Base-by-base conservation (phyloP, 2,797 vertebrate species). In the Rallus crepitans region DNA sequence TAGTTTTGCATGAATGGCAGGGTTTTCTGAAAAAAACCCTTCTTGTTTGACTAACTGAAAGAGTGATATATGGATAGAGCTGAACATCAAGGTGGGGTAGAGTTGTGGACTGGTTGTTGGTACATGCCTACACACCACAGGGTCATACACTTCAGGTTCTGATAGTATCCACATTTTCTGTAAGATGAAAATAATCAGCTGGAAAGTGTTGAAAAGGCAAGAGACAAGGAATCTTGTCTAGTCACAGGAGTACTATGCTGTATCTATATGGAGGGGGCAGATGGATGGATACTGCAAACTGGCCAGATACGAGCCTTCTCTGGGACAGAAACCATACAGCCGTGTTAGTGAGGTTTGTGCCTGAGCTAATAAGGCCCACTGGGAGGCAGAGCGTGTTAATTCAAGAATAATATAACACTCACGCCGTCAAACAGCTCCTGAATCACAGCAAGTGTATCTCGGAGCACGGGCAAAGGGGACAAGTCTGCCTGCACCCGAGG, bases 321-420 rank as follows among this genome's bases (percentile, higher is more conserved):
- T 0, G 31, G 94, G 95, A 96, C 89, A 82, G 90, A 89, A 89
- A 97, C 86, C 71, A 53, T 57, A 50, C 86, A 95, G 81, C 89
- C 16, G 4, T 77, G 92, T 93, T 96, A 96, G 88, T 28, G 70
- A 92, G 92, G 86, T 47, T 94, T 94, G 92, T 87, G 94, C 83
- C 71, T 84, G 78, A 91, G 90, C 81, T 97, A 96, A 97, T 96
- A 95, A 91, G 94, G 89, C 94, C 95, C 94, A 60, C 50, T 91
- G 96, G 95, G 95, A 97, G 87, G 53, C 81, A 85, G 69, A 94
- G 71, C 3, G 5, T 76, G 87, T 94, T 97, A 94, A 97, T 96
- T 94, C 93, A 93, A 87, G 87, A 96, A 87, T 93, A 78, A 73
- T 89, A 60, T 84, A 97, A 75, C 90, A 82, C 75, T 92, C 71